Evolutionary conservation across 2,888 invertebrate species (phyloP), one percentile per base, ranked within the genome.

Genomic region (Pilophorus perplexus): DNA sequence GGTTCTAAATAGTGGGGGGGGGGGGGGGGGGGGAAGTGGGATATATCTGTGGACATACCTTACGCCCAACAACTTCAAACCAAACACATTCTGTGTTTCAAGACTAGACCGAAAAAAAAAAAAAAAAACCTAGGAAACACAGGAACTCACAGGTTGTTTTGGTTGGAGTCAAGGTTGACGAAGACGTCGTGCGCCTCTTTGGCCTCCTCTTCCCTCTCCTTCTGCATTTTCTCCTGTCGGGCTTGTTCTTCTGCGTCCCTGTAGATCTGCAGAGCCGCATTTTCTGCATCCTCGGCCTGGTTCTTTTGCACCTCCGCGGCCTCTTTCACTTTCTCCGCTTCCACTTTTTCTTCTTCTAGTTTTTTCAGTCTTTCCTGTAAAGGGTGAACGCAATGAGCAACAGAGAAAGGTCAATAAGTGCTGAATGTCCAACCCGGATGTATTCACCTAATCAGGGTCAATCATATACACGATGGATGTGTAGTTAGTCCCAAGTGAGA

Each of bases 281-380:
- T 84, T 78, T 93, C 93, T 65, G 84, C 80, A 23, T 83, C 81
- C 77, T 93, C 93, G 0, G 86, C 82, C 68, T 83, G 82, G 71
- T 81, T 83, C 76, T 92, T 93, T 0, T 89, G 74, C 3, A 77
- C 74, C 73, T 89, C 87, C 73, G 88, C 90, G 75, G 95, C 95
- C 62, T 83, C 80, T 75, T 87, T 91, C 1, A 89, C 79, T 37
- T 82, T 80, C 72, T 92, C 89, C n/a, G 91, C 90, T 75, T 91
- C 91, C 64, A 81, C 79, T 72, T 85, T 84, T 70, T 89, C 86
- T 64, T 84, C 83, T 71, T 87, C 84, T 10, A 94, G 76, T 73
- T 88, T 87, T 0, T 81, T 79, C 12, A 92, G 77, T 73, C 86
- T 85, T 25, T 84, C 83, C 73, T 85, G 71, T 25, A 74, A 67